Percentiles rank a stretch among this genome's conserved stretches.
Evolutionary conservation across 2,888 invertebrate genomes (phyloP).

Genomic region (Plebejus melissa): DNA sequence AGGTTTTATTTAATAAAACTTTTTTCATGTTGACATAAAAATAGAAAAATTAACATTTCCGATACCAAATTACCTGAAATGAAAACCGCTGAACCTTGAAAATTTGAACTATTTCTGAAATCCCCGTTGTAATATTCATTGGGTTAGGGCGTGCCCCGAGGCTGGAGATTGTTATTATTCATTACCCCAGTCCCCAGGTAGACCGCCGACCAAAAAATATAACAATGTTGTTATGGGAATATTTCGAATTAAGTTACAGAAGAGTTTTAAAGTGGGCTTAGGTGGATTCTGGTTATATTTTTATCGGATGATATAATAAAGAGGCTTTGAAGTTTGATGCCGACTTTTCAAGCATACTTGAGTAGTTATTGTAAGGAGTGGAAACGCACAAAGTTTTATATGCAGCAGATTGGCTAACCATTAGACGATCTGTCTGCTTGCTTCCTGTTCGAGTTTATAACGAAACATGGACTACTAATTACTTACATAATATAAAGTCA

Average conservation of each 20-base stretch:
- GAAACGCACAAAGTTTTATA: too few relatives aligned
- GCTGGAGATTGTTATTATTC: conserved; percentile 18
- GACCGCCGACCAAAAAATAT: conserved; percentile 5
- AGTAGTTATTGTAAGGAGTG: too few relatives aligned
- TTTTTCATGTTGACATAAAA: too few relatives aligned
- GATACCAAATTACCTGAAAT: neutral
- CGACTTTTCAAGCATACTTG: too few relatives aligned
- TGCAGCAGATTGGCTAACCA: too few relatives aligned
- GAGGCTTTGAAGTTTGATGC: too few relatives aligned
- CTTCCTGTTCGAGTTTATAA: too few relatives aligned
- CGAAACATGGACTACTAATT: too few relatives aligned
- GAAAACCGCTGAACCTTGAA: conserved; percentile 1
- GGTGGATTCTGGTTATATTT: neutral
- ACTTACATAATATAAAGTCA: too few relatives aligned
- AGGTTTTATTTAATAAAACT: too few relatives aligned
- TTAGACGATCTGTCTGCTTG: too few relatives aligned
- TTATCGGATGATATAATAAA: too few relatives aligned
- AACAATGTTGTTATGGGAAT: conserved; percentile 14
- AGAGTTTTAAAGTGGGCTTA: neutral
- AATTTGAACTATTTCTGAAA: conserved; percentile 12
- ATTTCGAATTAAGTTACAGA: neutral
- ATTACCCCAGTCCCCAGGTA: conserved; percentile 17
- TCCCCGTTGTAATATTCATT: conserved; percentile 20
- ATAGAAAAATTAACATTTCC: neutral
- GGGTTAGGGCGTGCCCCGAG: neutral